Conservation (phyloP, 2,888 invertebrate genomes). For the Drosophila birchii region DNA sequence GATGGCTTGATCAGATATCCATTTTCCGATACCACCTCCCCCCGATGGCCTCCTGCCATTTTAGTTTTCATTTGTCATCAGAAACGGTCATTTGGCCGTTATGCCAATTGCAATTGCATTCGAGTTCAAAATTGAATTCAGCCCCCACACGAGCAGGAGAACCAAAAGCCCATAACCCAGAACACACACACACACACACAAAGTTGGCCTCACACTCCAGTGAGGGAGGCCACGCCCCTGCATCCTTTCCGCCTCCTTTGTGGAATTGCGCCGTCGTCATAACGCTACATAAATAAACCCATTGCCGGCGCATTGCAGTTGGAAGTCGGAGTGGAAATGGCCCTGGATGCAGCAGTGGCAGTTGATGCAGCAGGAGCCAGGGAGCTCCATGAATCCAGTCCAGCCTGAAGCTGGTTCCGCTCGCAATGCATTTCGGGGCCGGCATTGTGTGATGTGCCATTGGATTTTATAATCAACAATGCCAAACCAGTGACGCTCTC, state of each 20-base stretch:
- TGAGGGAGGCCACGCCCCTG: constrained; percentile 15
- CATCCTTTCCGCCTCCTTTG: constrained; percentile 21
- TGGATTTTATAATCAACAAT: constrained; percentile 77
- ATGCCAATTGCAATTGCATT: constrained; percentile 70
- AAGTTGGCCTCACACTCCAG: constrained; percentile 13
- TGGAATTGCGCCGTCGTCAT: constrained; percentile 62
- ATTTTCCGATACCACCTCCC: not conserved
- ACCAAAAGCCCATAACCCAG: constrained; percentile 46
- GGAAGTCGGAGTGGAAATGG: constrained; percentile 29
- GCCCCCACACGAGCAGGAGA: constrained; percentile 38
- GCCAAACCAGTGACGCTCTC: constrained; percentile 55
- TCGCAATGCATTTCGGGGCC: constrained; percentile 45
- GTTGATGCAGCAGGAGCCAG: not conserved
- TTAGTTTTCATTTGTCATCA: constrained; percentile 76
- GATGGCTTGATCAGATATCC: constrained; percentile 18
- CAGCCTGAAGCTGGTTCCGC: constrained; percentile 53
- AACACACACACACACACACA: constrained; percentile 2
- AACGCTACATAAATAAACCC: constrained; percentile 78
- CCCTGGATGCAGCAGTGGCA: constrained; percentile 1
- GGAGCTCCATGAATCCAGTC: constrained; percentile 18
- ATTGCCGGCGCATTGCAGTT: constrained; percentile 73
- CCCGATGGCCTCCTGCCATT: constrained; percentile 18
- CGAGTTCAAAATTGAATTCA: constrained; percentile 71
- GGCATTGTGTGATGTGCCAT: constrained; percentile 64
- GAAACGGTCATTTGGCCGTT: constrained; percentile 57